These are phyloP conservation scores for Pyralis farinalis DNA, from an alignment of 2,888 invertebrate species.

Conservation along the genomic window DNA sequence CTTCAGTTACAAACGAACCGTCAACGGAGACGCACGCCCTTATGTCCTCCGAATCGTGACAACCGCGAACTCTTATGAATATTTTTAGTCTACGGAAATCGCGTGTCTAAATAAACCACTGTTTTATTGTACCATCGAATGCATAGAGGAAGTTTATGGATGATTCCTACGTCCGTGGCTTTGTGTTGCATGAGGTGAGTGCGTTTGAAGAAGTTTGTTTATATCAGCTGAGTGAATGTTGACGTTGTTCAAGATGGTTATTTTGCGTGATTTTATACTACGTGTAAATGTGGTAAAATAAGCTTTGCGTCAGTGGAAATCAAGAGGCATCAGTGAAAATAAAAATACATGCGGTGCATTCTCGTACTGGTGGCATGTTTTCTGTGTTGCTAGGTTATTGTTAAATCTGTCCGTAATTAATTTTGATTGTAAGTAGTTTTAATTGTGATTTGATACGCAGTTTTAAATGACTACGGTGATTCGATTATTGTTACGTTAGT, in stretches of 20 bases:
- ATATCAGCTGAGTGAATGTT: too few species aligned
- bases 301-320: neutral
- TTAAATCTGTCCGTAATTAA: neutral
- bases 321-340: neutral
- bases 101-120: constrained; percentile 38
- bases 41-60: constrained; percentile 35
- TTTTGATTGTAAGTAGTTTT: too few species aligned
- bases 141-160: constrained; percentile 44
- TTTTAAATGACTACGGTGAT: too few species aligned
- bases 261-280: too few species aligned
- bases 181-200: constrained; percentile 27
- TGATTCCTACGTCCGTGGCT: constrained; percentile 18
- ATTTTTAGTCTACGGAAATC: constrained; percentile 65
- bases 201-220: neutral
- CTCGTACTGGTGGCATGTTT: neutral
- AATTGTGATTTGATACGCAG: too few species aligned
- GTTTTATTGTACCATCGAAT: constrained; percentile 17
- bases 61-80: constrained; percentile 55
- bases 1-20: constrained; percentile 57
- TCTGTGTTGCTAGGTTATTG: neutral
- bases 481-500: too few species aligned
- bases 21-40: constrained; percentile 58
- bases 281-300: too few species aligned
- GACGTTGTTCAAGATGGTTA: too few species aligned
- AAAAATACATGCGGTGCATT: neutral